phyloP scores from a whole-genome alignment of 2,888 invertebrate genomes.

The Diogma glabrata region DNA sequence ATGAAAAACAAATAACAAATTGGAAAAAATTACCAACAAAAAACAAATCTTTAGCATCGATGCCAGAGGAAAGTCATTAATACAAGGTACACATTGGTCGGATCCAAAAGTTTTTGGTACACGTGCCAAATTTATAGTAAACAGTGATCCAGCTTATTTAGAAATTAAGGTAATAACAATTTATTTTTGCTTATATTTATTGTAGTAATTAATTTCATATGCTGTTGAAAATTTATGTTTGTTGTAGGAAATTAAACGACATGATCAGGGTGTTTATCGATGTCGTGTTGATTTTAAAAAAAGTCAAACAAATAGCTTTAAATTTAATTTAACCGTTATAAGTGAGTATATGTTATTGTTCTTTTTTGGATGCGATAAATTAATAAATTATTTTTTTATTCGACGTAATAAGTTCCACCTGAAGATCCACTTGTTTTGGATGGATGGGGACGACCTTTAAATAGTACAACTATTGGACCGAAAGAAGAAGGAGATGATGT shows the following conservation, averaged over 20 bases:
- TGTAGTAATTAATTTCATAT: neutral
- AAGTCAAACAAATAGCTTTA: slow-evolving; percentile 42
- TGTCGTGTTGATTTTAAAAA: slow-evolving; percentile 45
- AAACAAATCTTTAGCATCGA: slow-evolving; percentile 39
- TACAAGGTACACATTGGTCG: slow-evolving; percentile 39
- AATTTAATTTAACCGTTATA: slow-evolving; percentile 43
- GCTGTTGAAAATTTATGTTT: neutral
- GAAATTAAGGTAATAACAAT: slow-evolving; percentile 9
- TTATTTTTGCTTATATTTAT: neutral
- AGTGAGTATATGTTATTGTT: slow-evolving; percentile 33
- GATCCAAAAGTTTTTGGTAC: slow-evolving; percentile 39
- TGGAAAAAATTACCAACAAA: too few relatives aligned
- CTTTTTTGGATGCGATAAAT: neutral
- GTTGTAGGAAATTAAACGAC: slow-evolving; percentile 38
- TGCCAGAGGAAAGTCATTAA: slow-evolving; percentile 39
- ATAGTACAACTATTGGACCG: slow-evolving; percentile 58
- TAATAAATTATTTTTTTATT: neutral
- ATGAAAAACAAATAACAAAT: too few relatives aligned
- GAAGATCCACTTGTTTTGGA: slow-evolving; percentile 67
- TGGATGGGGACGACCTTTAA: slow-evolving; percentile 61
- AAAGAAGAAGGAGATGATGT: slow-evolving; percentile 67
- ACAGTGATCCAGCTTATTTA: slow-evolving; percentile 14
- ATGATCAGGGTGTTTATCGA: slow-evolving; percentile 44
- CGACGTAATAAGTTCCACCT: slow-evolving; percentile 52
- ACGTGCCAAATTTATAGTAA: slow-evolving; percentile 32